phyloP scores from a whole-genome alignment of 2,797 vertebrate species.

The Chaenodraco wilsoni region DNA sequence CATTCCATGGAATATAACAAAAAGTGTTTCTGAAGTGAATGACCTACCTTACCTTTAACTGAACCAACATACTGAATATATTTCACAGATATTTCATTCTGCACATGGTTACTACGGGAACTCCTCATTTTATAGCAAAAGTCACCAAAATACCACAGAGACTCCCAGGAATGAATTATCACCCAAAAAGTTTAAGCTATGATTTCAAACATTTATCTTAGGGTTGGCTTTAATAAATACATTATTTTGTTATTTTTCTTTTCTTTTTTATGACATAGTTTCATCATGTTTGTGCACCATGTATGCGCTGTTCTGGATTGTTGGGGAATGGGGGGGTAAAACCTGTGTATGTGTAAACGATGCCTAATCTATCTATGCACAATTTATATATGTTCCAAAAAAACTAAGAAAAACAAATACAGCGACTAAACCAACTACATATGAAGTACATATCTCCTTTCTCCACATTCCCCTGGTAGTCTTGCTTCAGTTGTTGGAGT shows the following conservation, averaged over 20 bases:
- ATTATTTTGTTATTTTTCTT: no score
- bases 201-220: background rate
- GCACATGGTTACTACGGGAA: background rate
- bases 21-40: no score
- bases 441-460: background rate
- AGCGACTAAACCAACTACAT: conserved; percentile 16
- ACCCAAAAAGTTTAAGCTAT: background rate
- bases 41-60: no score
- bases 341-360: no score
- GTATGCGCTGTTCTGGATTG: no score
- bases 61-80: background rate
- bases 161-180: background rate
- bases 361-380: no score
- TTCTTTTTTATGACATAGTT: no score
- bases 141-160: background rate
- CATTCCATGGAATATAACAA: no score
- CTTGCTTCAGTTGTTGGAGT: conserved; percentile 80
- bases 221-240: background rate
- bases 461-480: background rate
- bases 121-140: background rate
- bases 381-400: no score
- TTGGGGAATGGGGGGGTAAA: no score
- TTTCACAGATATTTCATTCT: background rate
- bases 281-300: no score
- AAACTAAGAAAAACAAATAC: background rate